A percentile compares a stretch with the other conserved stretches of the same genome.
phyloP scores from a whole-genome alignment of 2,888 invertebrate species.

The Seladonia tumulorum region DNA sequence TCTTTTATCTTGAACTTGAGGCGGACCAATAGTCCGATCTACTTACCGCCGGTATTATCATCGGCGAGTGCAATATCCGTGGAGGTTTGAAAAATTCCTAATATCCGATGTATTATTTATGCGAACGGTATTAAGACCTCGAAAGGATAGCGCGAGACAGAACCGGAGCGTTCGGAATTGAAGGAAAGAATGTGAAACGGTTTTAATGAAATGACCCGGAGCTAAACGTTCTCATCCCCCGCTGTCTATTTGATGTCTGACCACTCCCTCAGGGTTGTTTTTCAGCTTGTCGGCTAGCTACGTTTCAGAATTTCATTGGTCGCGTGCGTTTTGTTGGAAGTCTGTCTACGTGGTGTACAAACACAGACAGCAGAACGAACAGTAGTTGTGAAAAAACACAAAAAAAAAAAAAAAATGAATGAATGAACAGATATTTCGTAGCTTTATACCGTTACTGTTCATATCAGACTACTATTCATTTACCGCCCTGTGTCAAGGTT shows the following conservation, averaged over 20 bases:
- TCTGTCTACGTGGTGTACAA: not conserved
- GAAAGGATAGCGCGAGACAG: not conserved
- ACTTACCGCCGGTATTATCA: not conserved
- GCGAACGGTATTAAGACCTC: not conserved
- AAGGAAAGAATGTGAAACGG: conserved; percentile 2
- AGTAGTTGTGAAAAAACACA: not conserved
- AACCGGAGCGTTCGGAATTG: not conserved
- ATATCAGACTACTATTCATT: not conserved
- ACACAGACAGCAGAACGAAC: not conserved
- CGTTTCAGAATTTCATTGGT: not conserved
- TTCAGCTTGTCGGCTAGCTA: not conserved
- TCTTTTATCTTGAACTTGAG: not conserved
- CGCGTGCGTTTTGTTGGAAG: not conserved
- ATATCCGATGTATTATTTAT: not conserved
- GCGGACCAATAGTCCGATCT: not conserved
- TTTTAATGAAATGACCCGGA: not conserved
- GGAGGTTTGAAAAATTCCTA: not conserved
- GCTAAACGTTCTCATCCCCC: not conserved
- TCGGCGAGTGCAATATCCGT: not conserved
- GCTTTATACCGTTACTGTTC: not conserved
- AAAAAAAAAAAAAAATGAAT: not conserved
- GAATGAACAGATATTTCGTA: not conserved
- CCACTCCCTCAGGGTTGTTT: conserved; percentile 10
- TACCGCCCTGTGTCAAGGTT: not conserved
- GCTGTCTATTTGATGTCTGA: conserved; percentile 1